Evolutionary conservation across 2,888 invertebrate genomes (phyloP), one percentile per base, ranked within the genome.

Genomic region (Lypha dubia): DNA sequence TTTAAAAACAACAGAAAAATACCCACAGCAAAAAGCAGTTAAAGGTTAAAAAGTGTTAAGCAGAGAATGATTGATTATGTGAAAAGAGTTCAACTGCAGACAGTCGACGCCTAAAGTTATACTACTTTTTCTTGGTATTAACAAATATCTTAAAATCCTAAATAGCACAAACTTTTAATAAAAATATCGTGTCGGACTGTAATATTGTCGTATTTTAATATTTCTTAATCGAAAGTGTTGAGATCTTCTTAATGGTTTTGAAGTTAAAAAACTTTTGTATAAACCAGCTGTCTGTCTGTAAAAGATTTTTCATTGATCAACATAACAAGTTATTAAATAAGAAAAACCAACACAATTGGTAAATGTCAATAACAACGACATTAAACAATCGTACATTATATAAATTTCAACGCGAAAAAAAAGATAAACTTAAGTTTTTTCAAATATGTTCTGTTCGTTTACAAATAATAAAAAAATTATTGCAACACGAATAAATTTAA

Each of bases 21-120:
- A 4, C 5, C 2, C 2, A 28, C 28, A 28, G 28, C 3, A 28
- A 28, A 28, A 28, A 5, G 28, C 28, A 4, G 28, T 28, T 5
- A 28, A 28, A 28, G 28, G 28, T 5, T 28, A 4, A 28, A 28
- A 28, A 28, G 28, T 28, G 28, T 5, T 28, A 28, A 28, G 60
- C 77, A 46, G 38, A 73, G 85, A 85, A 75, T 82, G 67, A 76
- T 76, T 56, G 76, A 79, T 82, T 63, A 58, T 13, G 32, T 28
- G 28, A 46, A 51, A 67, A 38, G 15, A 32, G 13, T 20, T 60
- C 22, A n/a, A 51, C 32, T 9, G 0, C 17, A 63, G 49, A 13
- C 24, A 24, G 60, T 71, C 32, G 65, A 80, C 79, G 80, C 83
- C 80, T 80, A 62, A 67, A 53, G 60, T 17, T 77, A 74, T 67